phyloP scores from a whole-genome alignment of 1,140 invertebrate genomes.

The Drosophila littoralis region DNA sequence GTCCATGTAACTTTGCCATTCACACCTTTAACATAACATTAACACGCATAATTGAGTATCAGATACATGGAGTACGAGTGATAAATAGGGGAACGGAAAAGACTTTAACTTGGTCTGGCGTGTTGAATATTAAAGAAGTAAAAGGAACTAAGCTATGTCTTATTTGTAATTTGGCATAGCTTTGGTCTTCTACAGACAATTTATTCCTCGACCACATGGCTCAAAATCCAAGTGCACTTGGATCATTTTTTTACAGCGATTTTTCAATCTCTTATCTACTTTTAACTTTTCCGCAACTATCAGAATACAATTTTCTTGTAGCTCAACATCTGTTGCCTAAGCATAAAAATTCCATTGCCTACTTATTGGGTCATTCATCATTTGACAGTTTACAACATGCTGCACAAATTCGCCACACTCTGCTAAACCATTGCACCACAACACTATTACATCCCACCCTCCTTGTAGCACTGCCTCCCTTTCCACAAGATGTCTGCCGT shows the following conservation, averaged over 20 bases:
- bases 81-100: no score
- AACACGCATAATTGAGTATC: no score
- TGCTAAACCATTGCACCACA: slow-evolving; percentile 17
- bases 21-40: no score
- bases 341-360: slow-evolving; percentile 32
- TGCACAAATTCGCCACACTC: slow-evolving; percentile 26
- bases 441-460: slow-evolving; percentile 6
- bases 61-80: no score
- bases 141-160: no score
- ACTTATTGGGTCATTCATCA: slow-evolving; percentile 60
- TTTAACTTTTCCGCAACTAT: neutral
- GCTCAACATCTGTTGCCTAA: slow-evolving; percentile 9
- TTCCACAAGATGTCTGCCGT: slow-evolving; percentile 1
- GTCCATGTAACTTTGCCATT: no score
- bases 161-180: no score
- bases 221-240: neutral
- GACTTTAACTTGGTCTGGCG: no score
- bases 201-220: neutral
- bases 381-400: slow-evolving; percentile 46
- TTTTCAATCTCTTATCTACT: slow-evolving; percentile 1
- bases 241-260: neutral
- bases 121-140: no score
- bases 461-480: neutral
- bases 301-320: neutral
- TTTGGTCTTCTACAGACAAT: neutral